Base-by-base conservation (phyloP, 2,888 invertebrate genomes). In the Esperia sulphurella region DNA sequence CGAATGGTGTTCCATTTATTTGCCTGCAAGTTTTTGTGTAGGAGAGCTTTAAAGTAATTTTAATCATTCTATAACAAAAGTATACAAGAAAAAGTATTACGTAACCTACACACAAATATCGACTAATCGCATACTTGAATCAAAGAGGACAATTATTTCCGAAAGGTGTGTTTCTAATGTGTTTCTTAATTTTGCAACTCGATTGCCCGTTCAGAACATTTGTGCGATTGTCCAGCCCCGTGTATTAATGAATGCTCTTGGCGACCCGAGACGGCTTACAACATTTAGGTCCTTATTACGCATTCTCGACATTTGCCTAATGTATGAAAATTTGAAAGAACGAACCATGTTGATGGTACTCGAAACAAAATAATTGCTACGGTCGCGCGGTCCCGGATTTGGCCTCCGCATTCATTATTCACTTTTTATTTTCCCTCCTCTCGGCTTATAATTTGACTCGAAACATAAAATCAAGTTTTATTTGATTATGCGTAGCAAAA, bases 401-500 rank as follows among this genome's bases (percentile, higher is more conserved):
- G 84, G 83, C 80, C 84, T 80, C 79, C 76, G 79, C 86, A 85
- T 87, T 87, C 86, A 87, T 88, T 89, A 89, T 88, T 88, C 87
- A 87, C 87, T 85, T 89, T 87, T 86, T 86, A 85, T 87, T 88
- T 83, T 50, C 78, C 81, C 81, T 80, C 85, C 84, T 81, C 81
- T 83, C 73, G 75, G 82, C 84, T 87, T 88, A 86, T 87, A 87
- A 89, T 88, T 87, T 88, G 86, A 86, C 83, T 87, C 73, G 81
- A 84, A 88, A 87, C 86, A 87, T 87, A 87, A 87, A 88, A 88
- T 88, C 86, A 86, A 86, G 86, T 88, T 88, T 85, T 85, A 87
- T 87, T 87, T 86, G 82, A 87, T 88, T 86, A 83, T 76, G 70
- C 79, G 79, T 71, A 77, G 72, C 75, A 79, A 80, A 79, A 78